These are phyloP conservation scores for Formica aserva DNA, from an alignment of 2,888 invertebrate species.

Conservation along the genomic window DNA sequence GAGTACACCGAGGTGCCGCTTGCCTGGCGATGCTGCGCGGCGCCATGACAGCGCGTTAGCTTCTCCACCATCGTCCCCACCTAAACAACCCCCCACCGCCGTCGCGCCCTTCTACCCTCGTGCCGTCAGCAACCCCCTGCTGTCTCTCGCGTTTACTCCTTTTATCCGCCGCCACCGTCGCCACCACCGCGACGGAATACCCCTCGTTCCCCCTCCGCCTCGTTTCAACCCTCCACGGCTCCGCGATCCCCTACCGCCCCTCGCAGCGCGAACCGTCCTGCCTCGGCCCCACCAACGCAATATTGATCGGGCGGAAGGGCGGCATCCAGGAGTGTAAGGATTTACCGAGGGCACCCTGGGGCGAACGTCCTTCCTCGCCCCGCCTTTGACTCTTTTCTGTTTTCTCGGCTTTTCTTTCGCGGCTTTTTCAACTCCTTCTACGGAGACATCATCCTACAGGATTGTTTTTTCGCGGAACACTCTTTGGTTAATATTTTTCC, in stretches of 20 bases:
- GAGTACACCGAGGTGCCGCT: constrained; percentile 73
- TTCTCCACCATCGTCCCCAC: constrained; percentile 67
- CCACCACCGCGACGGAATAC: constrained; percentile 63
- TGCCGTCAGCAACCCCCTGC: constrained; percentile 29
- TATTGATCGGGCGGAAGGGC: constrained; percentile 86
- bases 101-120: constrained; percentile 60
- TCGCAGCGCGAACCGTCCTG: constrained; percentile 72
- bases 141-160: constrained; percentile 52
- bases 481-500: neutral
- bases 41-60: constrained; percentile 83
- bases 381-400: constrained; percentile 9
- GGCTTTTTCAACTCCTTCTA: neutral
- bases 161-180: constrained; percentile 56
- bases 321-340: constrained; percentile 83
- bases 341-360: constrained; percentile 70
- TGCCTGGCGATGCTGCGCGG: constrained; percentile 83
- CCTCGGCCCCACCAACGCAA: constrained; percentile 84
- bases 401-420: constrained; percentile 14
- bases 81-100: constrained; percentile 67
- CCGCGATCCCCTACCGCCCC: constrained; percentile 66
- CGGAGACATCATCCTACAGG: neutral
- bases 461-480: constrained; percentile 29
- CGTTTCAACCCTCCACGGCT: constrained; percentile 49
- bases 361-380: constrained; percentile 52
- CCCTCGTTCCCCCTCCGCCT: constrained; percentile 60